phyloP scores from a whole-genome alignment of 2,888 invertebrate species.

The Pteria penguin region DNA sequence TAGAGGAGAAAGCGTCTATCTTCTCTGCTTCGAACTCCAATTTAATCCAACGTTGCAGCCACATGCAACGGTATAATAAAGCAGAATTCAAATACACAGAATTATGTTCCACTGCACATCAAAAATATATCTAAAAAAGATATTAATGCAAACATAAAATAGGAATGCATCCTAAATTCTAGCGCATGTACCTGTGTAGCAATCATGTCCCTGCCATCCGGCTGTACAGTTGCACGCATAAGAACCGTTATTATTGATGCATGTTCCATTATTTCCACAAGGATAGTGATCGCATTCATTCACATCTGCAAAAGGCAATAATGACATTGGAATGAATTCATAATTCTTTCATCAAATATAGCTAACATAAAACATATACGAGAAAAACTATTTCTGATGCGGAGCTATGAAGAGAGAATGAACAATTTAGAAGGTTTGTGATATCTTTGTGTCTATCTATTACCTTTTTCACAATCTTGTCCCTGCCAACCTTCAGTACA shows the following conservation, averaged over 20 bases:
- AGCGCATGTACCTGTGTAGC: slow-evolving; percentile 31
- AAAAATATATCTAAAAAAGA: background rate
- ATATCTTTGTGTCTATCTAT: too few species aligned
- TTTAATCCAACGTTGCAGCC: background rate
- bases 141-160: too few species aligned
- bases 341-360: too few species aligned
- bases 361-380: too few species aligned
- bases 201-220: slow-evolving; percentile 51
- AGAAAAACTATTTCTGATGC: too few species aligned
- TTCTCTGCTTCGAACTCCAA: background rate
- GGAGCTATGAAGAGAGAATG: too few species aligned
- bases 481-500: slow-evolving; percentile 82
- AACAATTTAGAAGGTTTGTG: too few species aligned
- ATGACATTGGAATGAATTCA: background rate
- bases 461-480: slow-evolving; percentile 10
- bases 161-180: too few species aligned
- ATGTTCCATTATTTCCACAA: slow-evolving; percentile 53
- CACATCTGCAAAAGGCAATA: slow-evolving; percentile 36
- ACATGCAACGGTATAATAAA: background rate
- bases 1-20: too few species aligned
- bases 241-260: slow-evolving; percentile 56
- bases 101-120: background rate
- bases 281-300: slow-evolving; percentile 48
- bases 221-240: slow-evolving; percentile 55
- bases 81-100: background rate